Conservation (phyloP, 2,113 vertebrate species). For the Syngnathus scovelli region DNA sequence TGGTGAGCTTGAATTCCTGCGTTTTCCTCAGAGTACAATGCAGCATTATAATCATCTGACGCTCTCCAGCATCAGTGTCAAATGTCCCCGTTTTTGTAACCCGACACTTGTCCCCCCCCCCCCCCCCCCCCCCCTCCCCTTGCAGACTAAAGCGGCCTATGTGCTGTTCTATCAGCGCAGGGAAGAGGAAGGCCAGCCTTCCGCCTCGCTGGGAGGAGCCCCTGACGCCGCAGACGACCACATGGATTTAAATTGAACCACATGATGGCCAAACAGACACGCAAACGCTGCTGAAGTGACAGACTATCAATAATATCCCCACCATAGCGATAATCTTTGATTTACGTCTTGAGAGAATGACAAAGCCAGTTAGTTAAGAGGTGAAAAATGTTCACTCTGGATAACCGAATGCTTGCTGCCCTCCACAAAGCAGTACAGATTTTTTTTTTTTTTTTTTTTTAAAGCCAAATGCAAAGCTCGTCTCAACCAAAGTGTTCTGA, state of each 20-base stretch:
- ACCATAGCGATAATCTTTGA: slow-evolving; percentile 47
- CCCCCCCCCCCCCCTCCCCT: slow-evolving; percentile 26
- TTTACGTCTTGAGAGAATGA: slow-evolving; percentile 56
- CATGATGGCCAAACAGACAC: slow-evolving; percentile 42
- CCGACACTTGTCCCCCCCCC: too few relatives aligned
- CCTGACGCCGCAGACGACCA: slow-evolving; percentile 72
- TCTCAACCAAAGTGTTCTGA: slow-evolving; percentile 68
- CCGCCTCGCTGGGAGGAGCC: slow-evolving; percentile 66
- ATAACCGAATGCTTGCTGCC: slow-evolving; percentile 57
- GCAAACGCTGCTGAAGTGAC: slow-evolving; percentile 61
- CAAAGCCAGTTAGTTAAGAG: not conserved
- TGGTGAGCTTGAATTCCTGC: slow-evolving; percentile 76
- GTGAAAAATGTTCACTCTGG: slow-evolving; percentile 4
- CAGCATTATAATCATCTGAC: not conserved
- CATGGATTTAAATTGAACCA: slow-evolving; percentile 94
- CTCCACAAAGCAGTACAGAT: not conserved
- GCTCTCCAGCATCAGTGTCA: slow-evolving; percentile 17
- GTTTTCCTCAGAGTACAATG: not conserved
- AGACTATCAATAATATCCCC: slow-evolving; percentile 50
- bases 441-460: slow-evolving; percentile 46
- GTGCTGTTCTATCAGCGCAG: slow-evolving; percentile 93
- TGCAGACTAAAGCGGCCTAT: slow-evolving; percentile 90
- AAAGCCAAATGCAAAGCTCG: slow-evolving; percentile 68
- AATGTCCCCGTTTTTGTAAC: slow-evolving; percentile 36
- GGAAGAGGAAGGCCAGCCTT: slow-evolving; percentile 70